These are phyloP conservation scores for Tor tambroides DNA, from an alignment of 2,113 vertebrate genomes.

Conservation along the genomic window DNA sequence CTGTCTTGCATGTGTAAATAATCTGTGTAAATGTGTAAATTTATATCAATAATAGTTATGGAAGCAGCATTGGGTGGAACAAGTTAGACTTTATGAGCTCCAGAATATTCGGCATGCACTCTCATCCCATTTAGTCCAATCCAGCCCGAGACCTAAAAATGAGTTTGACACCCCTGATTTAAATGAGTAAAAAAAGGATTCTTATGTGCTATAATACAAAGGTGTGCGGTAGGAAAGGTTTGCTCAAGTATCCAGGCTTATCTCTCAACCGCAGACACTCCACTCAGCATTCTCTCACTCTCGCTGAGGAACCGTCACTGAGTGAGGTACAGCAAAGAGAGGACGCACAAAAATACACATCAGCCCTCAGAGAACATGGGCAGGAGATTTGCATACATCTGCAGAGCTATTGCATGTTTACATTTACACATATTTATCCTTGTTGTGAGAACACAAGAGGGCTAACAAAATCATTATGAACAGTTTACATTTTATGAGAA, in stretches of 20 bases:
- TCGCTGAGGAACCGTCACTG: not conserved
- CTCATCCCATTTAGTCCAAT: not conserved
- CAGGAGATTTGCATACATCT: not conserved
- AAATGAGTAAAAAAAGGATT: not conserved
- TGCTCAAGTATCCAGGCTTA: conserved; percentile 10
- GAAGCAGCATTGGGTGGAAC: not conserved
- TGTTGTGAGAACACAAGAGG: not conserved
- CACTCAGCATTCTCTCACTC: conserved; percentile 28
- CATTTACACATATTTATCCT: not conserved
- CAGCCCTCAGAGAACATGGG: not conserved
- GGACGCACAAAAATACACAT: not conserved
- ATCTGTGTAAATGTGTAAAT: too few relatives aligned
- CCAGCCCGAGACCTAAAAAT: not conserved
- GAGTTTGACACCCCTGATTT: not conserved
- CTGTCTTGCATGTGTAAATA: not conserved
- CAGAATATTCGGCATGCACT: not conserved
- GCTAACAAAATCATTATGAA: not conserved
- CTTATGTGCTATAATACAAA: not conserved
- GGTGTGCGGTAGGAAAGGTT: not conserved
- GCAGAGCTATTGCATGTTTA: not conserved
- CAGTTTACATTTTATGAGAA: not conserved
- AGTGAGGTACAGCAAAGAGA: conserved; percentile 11
- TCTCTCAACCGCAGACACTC: conserved; percentile 22
- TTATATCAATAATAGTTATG: not conserved
- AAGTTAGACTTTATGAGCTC: not conserved